Base-by-base conservation (phyloP, 1,140 invertebrate genomes). In the Caenorhabditis tropicalis region DNA sequence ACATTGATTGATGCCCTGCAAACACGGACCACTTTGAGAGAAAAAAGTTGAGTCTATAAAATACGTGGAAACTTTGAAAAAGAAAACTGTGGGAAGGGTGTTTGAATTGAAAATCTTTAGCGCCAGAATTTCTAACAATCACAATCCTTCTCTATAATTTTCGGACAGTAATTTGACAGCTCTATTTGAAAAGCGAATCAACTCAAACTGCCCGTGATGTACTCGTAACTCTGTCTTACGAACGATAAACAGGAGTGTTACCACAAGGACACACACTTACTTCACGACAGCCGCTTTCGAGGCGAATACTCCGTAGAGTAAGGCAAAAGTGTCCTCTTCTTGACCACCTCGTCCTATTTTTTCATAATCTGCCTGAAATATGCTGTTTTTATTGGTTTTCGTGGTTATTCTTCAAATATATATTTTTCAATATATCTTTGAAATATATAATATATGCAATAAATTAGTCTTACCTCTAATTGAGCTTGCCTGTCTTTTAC, bases 261-360 rank as follows among this genome's bases (percentile, higher is more conserved):
- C 65, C 65, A 43, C 36, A 43, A 6, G 65, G 65, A 15, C 65
- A 43, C 33, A 31, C 15, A 81, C 53, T 58, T 56, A 89, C 89
- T 89, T 89, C n/a, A 90, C 87, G 21, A 87, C 74, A 29, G 81
- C 82, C 6, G 90, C 90, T 60, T 89, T 88, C 19, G 89, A 86
- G 7, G 89, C 90, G 70, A 90, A 90, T 36, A 90, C 88, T 36
- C 89, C 89, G 74, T 90, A 90, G 5, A 90, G 83, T 12, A 90
- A 58, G 15, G 90, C 86, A 56, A 89, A 89, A 12, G 89, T 89
- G 49, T 90, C 89, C 39, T 90, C 89, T 19, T 90, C 89, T 12
- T 87, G 79, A 3, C 83, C 83, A 7, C 39, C 58, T 10, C 83
- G 65, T 2, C 83, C 83, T 5, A 84, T 56, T 84, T 84, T 84